phyloP scores from a whole-genome alignment of 2,888 invertebrate genomes.

The Microplitis manilae region DNA sequence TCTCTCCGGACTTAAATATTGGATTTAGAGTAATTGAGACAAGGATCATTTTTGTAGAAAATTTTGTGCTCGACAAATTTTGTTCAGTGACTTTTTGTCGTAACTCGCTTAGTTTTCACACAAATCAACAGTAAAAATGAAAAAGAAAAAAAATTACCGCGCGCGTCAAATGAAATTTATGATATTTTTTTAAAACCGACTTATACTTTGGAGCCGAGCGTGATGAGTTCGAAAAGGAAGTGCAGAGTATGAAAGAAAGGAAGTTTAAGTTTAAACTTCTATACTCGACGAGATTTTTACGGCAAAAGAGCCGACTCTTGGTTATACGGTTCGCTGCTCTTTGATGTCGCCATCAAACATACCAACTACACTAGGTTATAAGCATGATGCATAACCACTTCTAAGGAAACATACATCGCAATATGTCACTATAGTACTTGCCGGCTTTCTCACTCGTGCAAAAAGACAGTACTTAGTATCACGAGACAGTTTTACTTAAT shows the following conservation, averaged over 20 bases:
- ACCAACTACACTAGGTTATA: constrained; percentile 47
- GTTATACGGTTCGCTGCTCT: constrained; percentile 51
- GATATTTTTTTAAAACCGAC: constrained; percentile 64
- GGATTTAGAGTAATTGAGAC: too few relatives aligned
- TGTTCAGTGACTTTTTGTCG: too few relatives aligned
- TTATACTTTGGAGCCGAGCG: not conserved
- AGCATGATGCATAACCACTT: constrained; percentile 54
- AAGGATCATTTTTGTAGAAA: too few relatives aligned
- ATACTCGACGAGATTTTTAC: not conserved
- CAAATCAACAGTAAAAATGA: too few relatives aligned
- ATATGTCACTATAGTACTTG: not conserved
- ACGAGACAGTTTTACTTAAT: too few relatives aligned
- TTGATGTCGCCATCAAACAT: constrained; percentile 59
- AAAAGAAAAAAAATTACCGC: constrained; percentile 32
- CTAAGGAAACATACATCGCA: constrained; percentile 28
- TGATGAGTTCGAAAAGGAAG: not conserved
- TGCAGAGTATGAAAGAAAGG: not conserved
- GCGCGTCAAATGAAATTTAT: constrained; percentile 69
- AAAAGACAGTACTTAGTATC: too few relatives aligned
- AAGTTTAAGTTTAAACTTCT: not conserved
- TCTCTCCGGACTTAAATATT: too few relatives aligned
- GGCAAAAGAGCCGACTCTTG: constrained; percentile 30
- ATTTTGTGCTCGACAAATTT: too few relatives aligned
- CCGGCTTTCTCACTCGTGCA: too few relatives aligned
- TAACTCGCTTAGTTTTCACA: too few relatives aligned